Base-by-base conservation (phyloP, 2,797 vertebrate species). In the Xerus rutilus region DNA sequence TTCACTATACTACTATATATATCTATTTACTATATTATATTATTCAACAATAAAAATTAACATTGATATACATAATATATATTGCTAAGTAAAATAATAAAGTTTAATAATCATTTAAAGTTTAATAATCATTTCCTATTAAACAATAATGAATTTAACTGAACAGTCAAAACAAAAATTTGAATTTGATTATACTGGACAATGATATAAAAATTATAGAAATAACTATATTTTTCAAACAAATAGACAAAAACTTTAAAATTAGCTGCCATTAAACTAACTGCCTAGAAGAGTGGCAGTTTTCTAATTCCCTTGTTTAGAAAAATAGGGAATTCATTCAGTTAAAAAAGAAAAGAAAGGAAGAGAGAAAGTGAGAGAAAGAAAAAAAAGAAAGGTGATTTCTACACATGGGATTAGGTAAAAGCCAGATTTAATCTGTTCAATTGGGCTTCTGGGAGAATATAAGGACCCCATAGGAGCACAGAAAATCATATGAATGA, bases 151-250 rank as follows among this genome's bases (percentile, higher is more conserved):
- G 90, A 32, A 84, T 77, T 43, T 76, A 73, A 21, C 39, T 85
- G 21, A 92, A 92, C 70, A 94, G 52, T 64, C 28, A 89, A 59
- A 89, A 97, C 93, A 65, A n/a, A 88, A 84, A 32, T 81, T 32
- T 64, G 25, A 87, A 81, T 85, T 88, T 32, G 49, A 74, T 87
- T 35, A 21, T 87, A 79, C 76, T 54, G 8, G 43, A 23, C 30
- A 86, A 30, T 28, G 23, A n/a, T 39, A 59, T 57, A 93, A 91
- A 94, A 59, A 54, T n/a, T 70, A 23, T 35, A 85, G 7, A 85
- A 69, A 85, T 52, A 17, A 25, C 30, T 15, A n/a, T 45, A 78
- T 45, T 64, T 57, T 85, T 57, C 43, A 57, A 86, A 43, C 3
- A 79, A 57, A 39, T 21, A 12, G n/a, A n/a, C 65, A 90, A 67